These are phyloP conservation scores for Emydura subglobosa DNA, from an alignment of 2,113 vertebrate genomes.

Conservation along the genomic window DNA sequence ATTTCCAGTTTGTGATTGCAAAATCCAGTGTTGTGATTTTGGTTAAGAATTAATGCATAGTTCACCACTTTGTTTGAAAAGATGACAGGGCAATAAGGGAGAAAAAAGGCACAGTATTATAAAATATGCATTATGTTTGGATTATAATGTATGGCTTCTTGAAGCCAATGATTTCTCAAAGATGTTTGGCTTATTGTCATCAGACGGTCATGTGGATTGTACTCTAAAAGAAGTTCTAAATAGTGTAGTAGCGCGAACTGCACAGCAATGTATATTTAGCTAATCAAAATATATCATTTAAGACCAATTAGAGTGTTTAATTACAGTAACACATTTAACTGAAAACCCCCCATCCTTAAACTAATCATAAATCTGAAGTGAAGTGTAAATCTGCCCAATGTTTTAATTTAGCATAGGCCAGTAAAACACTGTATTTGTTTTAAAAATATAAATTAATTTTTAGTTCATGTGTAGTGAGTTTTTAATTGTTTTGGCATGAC, in stretches of 20 bases:
- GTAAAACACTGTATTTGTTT: not conserved
- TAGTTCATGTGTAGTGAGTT: not conserved
- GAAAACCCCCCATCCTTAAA: not conserved
- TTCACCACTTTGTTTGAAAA: not conserved
- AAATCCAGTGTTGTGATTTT: not conserved
- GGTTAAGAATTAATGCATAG: not conserved
- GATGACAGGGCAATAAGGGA: not conserved
- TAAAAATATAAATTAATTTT: not conserved
- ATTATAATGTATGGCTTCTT: not conserved
- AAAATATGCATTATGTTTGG: not conserved
- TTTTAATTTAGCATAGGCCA: not conserved
- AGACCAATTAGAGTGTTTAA: not conserved
- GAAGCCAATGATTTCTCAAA: not conserved
- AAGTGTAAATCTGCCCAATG: not conserved
- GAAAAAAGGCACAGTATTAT: not conserved
- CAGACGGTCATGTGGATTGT: not conserved
- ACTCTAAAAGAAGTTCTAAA: not conserved
- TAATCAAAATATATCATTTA: not conserved
- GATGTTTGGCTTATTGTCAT: not conserved
- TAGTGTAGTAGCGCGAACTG: not conserved
- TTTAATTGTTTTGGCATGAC: not conserved
- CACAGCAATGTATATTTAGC: not conserved
- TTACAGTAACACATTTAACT: not conserved
- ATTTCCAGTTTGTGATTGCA: not conserved
- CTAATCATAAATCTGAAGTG: not conserved